Evolutionary conservation across 2,888 invertebrate species (phyloP), one percentile per base, ranked within the genome.

Genomic region (Drosophila melanosoma): DNA sequence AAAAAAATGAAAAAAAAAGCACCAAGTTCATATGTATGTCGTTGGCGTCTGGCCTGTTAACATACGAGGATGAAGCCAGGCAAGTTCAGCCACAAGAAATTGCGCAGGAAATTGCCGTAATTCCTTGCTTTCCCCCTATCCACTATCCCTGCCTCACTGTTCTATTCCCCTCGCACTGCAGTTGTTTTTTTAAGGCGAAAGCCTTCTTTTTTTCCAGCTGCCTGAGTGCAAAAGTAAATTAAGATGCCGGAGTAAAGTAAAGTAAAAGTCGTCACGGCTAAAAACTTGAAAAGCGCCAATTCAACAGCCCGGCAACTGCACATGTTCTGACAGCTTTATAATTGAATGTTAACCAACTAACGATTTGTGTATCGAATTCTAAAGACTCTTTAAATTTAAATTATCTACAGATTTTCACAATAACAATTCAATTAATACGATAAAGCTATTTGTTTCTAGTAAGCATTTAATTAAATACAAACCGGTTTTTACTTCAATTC

Each of bases 31-130:
- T 20, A 26, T 35, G 60, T 60, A 52, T 61, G 56, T 64, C 29
- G 64, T 48, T 2, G 45, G 45, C 38, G 33, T 63, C 26, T 62
- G n/a, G n/a, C 57, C 57, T 59, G 74, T 53, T 68, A 53, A 74
- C 69, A 68, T 62, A 61, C 69, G 51, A 51, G n/a, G 32, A 35
- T 42, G 36, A 23, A 38, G 76, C 61, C 58, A 29, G 45, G 78
- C 81, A 86, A 87, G 89, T 87, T 86, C 82, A 89, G 64, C 87
- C 83, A 71, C 89, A 82, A 84, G 85, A 78, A 86, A 89, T 74
- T 87, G 77, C 58, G 52, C 78, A 78, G 85, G 84, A 87, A 86
- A 86, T 87, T 86, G 85, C 85, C 61, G 80, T 66, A 82, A 62
- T 77, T 75, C 72, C 62, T 51, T 69, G 60, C 56, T 17, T 12